These are phyloP conservation scores for Lepus timidus DNA, from an alignment of 2,113 vertebrate genomes.

Conservation along the genomic window DNA sequence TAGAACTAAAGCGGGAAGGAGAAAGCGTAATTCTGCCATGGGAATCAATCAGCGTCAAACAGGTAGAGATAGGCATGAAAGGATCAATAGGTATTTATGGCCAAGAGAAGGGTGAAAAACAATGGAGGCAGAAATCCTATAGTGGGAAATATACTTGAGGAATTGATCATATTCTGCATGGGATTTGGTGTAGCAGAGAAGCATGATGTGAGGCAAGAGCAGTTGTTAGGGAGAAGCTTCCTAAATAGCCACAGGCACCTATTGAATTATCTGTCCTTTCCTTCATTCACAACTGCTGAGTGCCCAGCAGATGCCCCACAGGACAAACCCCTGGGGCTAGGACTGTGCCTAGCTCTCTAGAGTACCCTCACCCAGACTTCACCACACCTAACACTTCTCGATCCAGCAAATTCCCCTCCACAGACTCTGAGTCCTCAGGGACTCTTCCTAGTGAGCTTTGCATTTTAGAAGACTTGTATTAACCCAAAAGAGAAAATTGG, in stretches of 20 bases:
- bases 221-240: background rate
- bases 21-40: background rate
- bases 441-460: background rate
- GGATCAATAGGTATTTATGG: background rate
- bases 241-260: background rate
- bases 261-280: no score
- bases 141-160: rapidly evolving
- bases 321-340: rapidly evolving
- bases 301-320: rapidly evolving
- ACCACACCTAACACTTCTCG: background rate
- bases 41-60: background rate
- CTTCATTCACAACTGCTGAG: background rate
- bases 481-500: background rate
- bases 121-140: background rate
- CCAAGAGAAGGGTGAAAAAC: background rate
- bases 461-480: slow-evolving; percentile 27
- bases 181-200: background rate
- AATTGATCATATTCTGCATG: background rate
- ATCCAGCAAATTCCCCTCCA: background rate
- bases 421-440: background rate
- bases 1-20: background rate
- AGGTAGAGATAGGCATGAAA: background rate
- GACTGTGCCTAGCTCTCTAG: no score
- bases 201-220: background rate
- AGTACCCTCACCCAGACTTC: background rate